Evolutionary conservation across 2,888 invertebrate species (phyloP).

Genomic region (Pycnomerus fuliginosus): DNA sequence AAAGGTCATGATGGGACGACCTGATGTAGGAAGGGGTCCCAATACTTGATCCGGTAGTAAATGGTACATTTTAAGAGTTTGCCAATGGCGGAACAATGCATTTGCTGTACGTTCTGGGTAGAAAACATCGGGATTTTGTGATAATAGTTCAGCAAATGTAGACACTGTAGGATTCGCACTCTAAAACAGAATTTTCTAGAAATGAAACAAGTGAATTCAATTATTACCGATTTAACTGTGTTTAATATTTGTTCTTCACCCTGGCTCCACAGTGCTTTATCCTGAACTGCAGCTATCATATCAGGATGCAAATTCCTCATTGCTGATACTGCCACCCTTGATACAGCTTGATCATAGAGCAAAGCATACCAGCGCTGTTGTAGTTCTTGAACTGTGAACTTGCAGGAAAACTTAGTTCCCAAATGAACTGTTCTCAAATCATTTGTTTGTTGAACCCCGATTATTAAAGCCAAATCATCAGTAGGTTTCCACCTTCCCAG

Average conservation of each 20-base stretch:
- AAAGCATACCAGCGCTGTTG: conserved; percentile 96
- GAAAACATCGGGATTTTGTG: conserved; percentile 81
- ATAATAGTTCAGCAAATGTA: conserved; percentile 81
- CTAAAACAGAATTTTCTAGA: conserved; percentile 49
- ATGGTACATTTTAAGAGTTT: conserved; percentile 87
- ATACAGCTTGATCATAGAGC: conserved; percentile 92
- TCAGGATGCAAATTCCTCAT: conserved; percentile 94
- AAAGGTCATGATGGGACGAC: conserved; percentile 64
- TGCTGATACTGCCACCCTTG: conserved; percentile 86
- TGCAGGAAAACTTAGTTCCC: conserved; percentile 93
- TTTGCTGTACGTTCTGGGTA: conserved; percentile 86
- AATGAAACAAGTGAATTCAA: neutral
- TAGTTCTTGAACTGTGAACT: conserved; percentile 89
- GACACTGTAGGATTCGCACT: conserved; percentile 71
- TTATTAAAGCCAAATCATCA: conserved; percentile 92
- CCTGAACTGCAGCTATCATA: conserved; percentile 80
- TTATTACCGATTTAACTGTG: conserved; percentile 72
- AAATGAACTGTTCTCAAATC: conserved; percentile 81
- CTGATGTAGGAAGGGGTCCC: conserved; percentile 44
- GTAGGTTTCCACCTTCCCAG: conserved; percentile 95
- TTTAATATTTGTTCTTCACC: conserved; percentile 86
- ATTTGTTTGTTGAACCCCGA: conserved; percentile 88
- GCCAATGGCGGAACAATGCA: conserved; percentile 86
- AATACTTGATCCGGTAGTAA: conserved; percentile 87
- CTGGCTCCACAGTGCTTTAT: conserved; percentile 84